These are phyloP conservation scores for Drosophila equinoxialis DNA, from an alignment of 1,140 invertebrate genomes.

Conservation along the genomic window DNA sequence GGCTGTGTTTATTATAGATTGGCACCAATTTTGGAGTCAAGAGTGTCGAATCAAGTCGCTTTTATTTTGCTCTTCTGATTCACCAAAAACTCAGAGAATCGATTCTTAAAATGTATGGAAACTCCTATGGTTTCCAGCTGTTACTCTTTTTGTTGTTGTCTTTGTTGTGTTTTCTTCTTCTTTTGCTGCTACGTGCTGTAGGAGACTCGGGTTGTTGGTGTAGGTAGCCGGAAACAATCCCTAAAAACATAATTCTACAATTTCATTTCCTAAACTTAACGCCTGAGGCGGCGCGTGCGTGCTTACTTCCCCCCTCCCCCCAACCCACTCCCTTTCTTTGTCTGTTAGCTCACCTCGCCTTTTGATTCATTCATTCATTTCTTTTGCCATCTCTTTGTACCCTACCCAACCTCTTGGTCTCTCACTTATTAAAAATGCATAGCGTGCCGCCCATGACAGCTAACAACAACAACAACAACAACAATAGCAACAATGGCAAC, in stretches of 20 bases:
- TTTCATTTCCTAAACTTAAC: conserved; percentile 47
- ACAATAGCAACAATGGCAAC: neutral
- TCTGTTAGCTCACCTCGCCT: conserved; percentile 14
- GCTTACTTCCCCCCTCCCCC: conserved; percentile 43
- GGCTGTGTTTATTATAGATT: conserved; percentile 30
- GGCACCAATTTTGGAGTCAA: conserved; percentile 41
- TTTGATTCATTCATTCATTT: conserved; percentile 37
- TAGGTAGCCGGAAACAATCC: conserved; percentile 35
- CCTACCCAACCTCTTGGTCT: neutral
- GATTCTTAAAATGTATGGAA: conserved; percentile 11
- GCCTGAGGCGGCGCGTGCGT: conserved; percentile 68
- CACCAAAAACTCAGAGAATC: conserved; percentile 36
- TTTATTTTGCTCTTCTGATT: conserved; percentile 19
- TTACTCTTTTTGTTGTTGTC: neutral
- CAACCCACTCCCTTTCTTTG: too few species aligned
- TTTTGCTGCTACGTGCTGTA: neutral
- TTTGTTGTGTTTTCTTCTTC: neutral
- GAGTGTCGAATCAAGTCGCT: neutral
- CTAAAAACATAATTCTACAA: conserved; percentile 29
- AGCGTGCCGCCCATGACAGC: conserved; percentile 48
- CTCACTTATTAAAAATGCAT: conserved; percentile 65
- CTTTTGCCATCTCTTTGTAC: conserved; percentile 6
- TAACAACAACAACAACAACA: conserved; percentile 38
- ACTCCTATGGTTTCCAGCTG: conserved; percentile 32
- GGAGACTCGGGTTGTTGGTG: conserved; percentile 15